Evolutionary conservation across 2,888 invertebrate genomes (phyloP), one percentile per base, ranked within the genome.

Genomic region (Folsomia manolachei): DNA sequence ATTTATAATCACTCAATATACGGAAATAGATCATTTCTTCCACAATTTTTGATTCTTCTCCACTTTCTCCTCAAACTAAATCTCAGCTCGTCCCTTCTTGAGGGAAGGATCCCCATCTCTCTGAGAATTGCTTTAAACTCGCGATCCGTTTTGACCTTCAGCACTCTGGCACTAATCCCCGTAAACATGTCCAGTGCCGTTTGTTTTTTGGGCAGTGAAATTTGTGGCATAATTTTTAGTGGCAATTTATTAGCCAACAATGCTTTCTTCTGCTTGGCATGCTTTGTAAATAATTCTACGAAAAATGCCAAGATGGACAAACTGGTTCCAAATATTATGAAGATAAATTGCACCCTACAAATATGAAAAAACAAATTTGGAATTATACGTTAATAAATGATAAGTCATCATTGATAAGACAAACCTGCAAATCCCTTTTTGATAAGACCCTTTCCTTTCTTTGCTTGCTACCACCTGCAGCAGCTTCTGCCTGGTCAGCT

Each of bases 361-460:
- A 51, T 63, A 63, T 64, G 65, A 65, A 70, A 61, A 39, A 72
- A 63, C 24, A 53, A 21, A 24, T 53, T 39, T 53, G 23, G 67
- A 52, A 67, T 23, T 2, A n/a, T 19, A 64, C 24, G 64, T 64
- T 18, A 19, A 4, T 24, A 23, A 25, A 25, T 26, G 26, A n/a
- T n/a, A n/a, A n/a, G n/a, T n/a, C n/a, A n/a, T n/a, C n/a, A n/a
- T n/a, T n/a, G n/a, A n/a, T n/a, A n/a, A n/a, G n/a, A n/a, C n/a
- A n/a, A n/a, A 80, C 81, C 74, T 81, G 81, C n/a, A 81, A 71
- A 73, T 81, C 81, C n/a, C 72, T 63, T 14, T 80, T 72, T 39
- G 74, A 74, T 7, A 81, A 71, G 39, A 80, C 71, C 62, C 78
- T 61, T 67, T 78, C 75, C 70, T 77, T 72, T 27, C 76, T 70